Evolutionary conservation across 2,113 vertebrate genomes (phyloP).

Genomic region (Formicarius rufipectus): DNA sequence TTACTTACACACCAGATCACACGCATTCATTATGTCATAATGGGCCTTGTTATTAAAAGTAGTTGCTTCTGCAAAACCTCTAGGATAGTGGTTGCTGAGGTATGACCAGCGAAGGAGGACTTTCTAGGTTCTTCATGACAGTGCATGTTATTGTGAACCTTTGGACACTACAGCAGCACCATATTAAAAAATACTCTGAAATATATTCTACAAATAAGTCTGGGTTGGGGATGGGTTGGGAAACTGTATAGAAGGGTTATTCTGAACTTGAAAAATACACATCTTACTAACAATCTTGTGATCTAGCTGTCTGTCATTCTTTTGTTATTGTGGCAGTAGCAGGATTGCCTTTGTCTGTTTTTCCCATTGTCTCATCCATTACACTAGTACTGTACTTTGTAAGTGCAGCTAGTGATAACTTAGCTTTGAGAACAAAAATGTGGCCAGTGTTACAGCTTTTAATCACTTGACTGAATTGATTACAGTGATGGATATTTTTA

Average conservation of each 20-base stretch:
- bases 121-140: conserved; percentile 60
- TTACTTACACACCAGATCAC: conserved; percentile 57
- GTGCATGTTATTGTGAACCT: conserved; percentile 74
- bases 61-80: conserved; percentile 66
- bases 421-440: conserved; percentile 73
- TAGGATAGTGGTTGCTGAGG: conserved; percentile 64
- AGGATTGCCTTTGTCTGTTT: conserved; percentile 72
- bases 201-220: conserved; percentile 66
- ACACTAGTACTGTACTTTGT: conserved; percentile 76
- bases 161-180: conserved; percentile 74
- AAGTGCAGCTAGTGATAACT: conserved; percentile 76
- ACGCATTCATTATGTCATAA: conserved; percentile 41
- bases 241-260: conserved; percentile 69
- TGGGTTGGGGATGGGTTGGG: conserved; percentile 66
- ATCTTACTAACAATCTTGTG: conserved; percentile 80
- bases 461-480: conserved; percentile 32
- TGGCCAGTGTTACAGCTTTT: conserved; percentile 73
- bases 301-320: conserved; percentile 80
- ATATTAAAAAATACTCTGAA: conserved; percentile 67
- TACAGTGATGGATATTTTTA: conserved; percentile 38
- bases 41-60: conserved; percentile 70
- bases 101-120: conserved; percentile 58
- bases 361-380: conserved; percentile 62
- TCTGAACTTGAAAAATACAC: conserved; percentile 75
- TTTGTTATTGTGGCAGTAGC: conserved; percentile 76